Evolutionary conservation across 2,888 invertebrate genomes (phyloP).

Genomic region (Drosophila sordidula): DNA sequence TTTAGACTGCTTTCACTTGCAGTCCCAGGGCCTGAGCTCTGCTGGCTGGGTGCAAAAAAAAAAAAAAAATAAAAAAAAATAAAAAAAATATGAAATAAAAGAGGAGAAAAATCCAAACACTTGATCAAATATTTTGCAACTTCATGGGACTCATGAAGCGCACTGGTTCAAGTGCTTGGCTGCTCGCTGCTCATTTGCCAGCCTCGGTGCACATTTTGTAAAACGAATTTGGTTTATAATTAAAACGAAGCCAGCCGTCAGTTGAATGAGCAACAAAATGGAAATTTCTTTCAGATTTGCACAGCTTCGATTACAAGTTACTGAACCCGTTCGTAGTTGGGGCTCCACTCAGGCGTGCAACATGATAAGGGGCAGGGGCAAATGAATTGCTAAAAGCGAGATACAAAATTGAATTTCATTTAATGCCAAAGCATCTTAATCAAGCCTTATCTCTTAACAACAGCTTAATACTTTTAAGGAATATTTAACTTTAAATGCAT

Average conservation of each 20-base stretch:
- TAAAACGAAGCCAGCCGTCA: conserved; percentile 80
- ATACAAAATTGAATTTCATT: conserved; percentile 37
- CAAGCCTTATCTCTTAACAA: neutral
- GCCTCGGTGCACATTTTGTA: conserved; percentile 60
- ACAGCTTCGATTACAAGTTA: conserved; percentile 66
- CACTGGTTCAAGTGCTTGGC: conserved; percentile 61
- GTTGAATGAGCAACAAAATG: conserved; percentile 78
- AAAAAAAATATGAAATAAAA: conserved; percentile 14
- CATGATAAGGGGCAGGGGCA: conserved; percentile 7
- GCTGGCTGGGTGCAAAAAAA: conserved; percentile 12
- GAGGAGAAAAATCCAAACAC: conserved; percentile 64
- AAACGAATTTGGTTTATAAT: conserved; percentile 75
- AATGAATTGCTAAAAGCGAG: conserved; percentile 5
- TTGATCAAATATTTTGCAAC: conserved; percentile 82
- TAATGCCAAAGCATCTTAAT: neutral
- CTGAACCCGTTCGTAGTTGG: conserved; percentile 60
- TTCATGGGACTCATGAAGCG: conserved; percentile 72
- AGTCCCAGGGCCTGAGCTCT: conserved; percentile 21
- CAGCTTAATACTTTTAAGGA: conserved; percentile 10
- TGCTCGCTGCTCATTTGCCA: conserved; percentile 63
- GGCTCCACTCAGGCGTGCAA: conserved; percentile 54
- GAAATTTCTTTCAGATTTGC: conserved; percentile 54
- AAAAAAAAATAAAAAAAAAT: conserved; percentile 21
- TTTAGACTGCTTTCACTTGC: conserved; percentile 67
- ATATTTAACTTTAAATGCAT: conserved; percentile 9